Percentiles rank a stretch among this genome's conserved stretches.
These are phyloP conservation scores for Seriola aureovittata DNA, from an alignment of 2,113 vertebrate species.

Conservation along the genomic window DNA sequence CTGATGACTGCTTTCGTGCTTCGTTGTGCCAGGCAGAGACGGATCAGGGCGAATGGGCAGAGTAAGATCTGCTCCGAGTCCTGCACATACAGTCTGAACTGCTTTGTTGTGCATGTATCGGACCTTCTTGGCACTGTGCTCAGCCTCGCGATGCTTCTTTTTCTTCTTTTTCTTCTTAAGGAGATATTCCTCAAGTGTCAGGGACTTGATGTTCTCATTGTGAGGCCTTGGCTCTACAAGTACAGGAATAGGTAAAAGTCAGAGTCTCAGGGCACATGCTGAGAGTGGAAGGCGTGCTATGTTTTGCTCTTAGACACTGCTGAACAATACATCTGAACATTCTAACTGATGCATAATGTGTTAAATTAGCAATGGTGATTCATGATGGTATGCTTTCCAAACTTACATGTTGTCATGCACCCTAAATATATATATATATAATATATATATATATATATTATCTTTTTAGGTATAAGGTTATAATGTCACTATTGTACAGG, in stretches of 20 bases:
- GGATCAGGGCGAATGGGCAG: constrained; percentile 76
- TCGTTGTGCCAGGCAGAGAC: constrained; percentile 81
- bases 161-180: constrained; percentile 98
- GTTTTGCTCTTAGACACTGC: neutral
- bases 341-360: neutral
- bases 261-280: neutral
- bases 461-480: no score
- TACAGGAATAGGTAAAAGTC: neutral
- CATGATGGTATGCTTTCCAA: neutral
- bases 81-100: constrained; percentile 93
- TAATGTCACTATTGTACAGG: no score
- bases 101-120: constrained; percentile 91
- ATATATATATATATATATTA: no score
- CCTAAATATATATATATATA: no score
- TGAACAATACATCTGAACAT: neutral
- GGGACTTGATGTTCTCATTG: constrained; percentile 92
- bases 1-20: constrained; percentile 86
- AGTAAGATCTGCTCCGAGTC: constrained; percentile 79
- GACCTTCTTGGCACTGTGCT: constrained; percentile 87
- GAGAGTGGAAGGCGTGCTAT: neutral
- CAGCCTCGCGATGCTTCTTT: constrained; percentile 93
- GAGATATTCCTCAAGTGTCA: constrained; percentile 90
- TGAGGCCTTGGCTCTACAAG: constrained; percentile 87
- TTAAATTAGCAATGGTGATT: neutral
- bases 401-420: neutral